Base-by-base conservation (phyloP, 2,797 vertebrate species). In the Eutrigla gurnardus region DNA sequence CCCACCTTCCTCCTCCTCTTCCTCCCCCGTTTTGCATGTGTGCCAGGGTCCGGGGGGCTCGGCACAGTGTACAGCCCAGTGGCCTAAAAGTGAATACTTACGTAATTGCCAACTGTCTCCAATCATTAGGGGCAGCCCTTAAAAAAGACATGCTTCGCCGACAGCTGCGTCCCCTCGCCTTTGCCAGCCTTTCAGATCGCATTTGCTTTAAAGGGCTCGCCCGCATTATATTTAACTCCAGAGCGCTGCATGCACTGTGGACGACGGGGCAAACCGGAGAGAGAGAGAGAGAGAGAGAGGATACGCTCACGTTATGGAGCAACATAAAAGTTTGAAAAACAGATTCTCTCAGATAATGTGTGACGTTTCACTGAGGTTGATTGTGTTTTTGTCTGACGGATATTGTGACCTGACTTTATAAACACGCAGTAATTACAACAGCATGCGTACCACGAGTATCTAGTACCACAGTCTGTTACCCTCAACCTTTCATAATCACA, bases 61-160 rank as follows among this genome's bases (percentile, higher is more conserved):
- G 53, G 80, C 82, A 83, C 88, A 81, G 86, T 81, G 86, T 86
- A 85, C 86, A 87, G 90, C 91, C 87, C 89, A 93, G 86, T 94
- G 93, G 92, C 94, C 94, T 94, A 93, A 94, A 94, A 92, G 91
- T 93, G 91, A 90, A 89, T 89, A 86, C 93, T 95, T 95, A 95
- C 88, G 89, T 95, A 95, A 95, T 94, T 91, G 92, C 93, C 94
- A 95, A 95, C 93, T 95, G 94, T 95, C 94, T 94, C 88, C 87
- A 93, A 92, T 94, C 92, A 95, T 95, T 94, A 95, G 93, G 93
- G 93, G 93, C 93, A 94, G 90, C 92, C 92, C 93, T 95, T 93
- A 91, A 94, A 94, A 95, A 93, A 94, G 92, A 93, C 93, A 94
- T 92, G 91, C 89, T 92, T 90, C 71, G 90, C 91, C 83, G 94